Evolutionary conservation across 2,888 invertebrate genomes (phyloP), one percentile per base, ranked within the genome.

Genomic region (Drosophila falleni): DNA sequence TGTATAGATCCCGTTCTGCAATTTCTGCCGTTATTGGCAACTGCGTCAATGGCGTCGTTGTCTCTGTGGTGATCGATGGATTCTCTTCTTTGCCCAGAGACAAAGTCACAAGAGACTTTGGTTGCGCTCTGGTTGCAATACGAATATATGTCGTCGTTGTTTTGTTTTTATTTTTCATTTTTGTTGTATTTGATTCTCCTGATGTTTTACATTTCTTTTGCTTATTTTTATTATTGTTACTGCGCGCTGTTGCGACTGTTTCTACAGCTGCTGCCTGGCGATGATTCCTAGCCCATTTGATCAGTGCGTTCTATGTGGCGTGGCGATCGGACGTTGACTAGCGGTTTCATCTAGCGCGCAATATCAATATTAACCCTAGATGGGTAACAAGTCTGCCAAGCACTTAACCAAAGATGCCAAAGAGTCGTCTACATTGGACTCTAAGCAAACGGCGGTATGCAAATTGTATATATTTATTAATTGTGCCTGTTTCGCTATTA

Each of bases 241-340:
- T 72, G 55, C 65, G 55, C 37, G 54, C 61, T 41, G 11, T 35
- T 51, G 23, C 37, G 35, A 37, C 56, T 56, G 51, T 42, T 41
- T 39, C 33, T 54, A 61, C 78, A 66, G 64, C 68, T 50, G 73
- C 41, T 46, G 51, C 19, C 50, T 65, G 54, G 13, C 58, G 41
- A 59, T 78, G 74, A 41, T 51, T 78, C 37, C 33, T 60, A 35
- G 50, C 56, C 65, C 53, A 65, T 67, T 71, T 41, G 61, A 66
- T 81, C 81, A 84, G 90, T 86, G 67, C 65, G 63, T 86, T 80
- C 78, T 79, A 78, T 70, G 69, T 77, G 78, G 81, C 79, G 78
- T 53, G 66, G 71, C 74, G 82, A 81, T 78, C 87, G 76, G 81
- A 69, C 85, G 74, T 76, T 72, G 44, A 66, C 66, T 59, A 65